These are phyloP conservation scores for Teleopsis dalmanni DNA, from an alignment of 1,140 invertebrate species.

Conservation along the genomic window DNA sequence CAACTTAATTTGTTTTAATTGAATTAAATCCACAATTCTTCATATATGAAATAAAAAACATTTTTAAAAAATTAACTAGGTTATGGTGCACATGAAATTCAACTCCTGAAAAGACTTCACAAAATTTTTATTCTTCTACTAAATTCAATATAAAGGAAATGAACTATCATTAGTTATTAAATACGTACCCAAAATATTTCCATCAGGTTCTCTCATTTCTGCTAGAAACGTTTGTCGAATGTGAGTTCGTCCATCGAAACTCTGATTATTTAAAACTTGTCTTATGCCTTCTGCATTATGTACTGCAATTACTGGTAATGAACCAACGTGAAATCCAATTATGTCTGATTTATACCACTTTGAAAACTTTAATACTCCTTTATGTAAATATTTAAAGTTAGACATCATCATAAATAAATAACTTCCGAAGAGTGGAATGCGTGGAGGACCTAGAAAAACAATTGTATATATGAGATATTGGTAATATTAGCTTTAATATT, in stretches of 20 bases:
- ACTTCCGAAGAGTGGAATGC: conserved; percentile 35
- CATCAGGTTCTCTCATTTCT: conserved; percentile 23
- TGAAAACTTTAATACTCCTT: conserved; percentile 26
- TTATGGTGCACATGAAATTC: neutral
- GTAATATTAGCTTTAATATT: too few species aligned
- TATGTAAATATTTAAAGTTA: conserved; percentile 35
- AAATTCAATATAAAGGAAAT: neutral
- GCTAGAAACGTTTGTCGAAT: conserved; percentile 13
- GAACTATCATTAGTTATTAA: too few species aligned
- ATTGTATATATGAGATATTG: too few species aligned
- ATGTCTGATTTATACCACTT: conserved; percentile 46
- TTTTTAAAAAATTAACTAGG: neutral
- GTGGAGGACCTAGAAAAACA: conserved; percentile 25
- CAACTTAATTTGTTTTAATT: neutral
- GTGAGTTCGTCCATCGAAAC: conserved; percentile 43
- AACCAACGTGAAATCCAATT: conserved; percentile 43
- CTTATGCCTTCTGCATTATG: conserved; percentile 41
- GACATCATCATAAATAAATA: conserved; percentile 38
- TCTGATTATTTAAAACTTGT: conserved; percentile 42
- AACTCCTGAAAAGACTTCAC: neutral
- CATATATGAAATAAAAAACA: neutral
- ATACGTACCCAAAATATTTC: conserved; percentile 36
- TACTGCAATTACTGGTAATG: conserved; percentile 31
- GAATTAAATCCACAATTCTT: neutral
- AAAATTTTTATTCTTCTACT: neutral